Evolutionary conservation across 2,797 vertebrate species (phyloP).

Genomic region (Meda fulgida): DNA sequence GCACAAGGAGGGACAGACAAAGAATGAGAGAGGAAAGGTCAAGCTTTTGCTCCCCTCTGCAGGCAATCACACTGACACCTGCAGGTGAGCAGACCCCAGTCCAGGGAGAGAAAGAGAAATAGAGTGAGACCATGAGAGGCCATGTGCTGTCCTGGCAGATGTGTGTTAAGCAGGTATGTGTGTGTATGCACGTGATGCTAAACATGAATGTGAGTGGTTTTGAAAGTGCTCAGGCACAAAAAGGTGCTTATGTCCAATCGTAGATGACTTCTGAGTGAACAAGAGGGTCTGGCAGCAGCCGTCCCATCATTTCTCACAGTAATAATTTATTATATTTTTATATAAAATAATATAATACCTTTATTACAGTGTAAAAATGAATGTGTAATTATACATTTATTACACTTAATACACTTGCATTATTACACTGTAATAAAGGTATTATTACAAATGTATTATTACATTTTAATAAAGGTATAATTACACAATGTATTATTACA

Average conservation of each 20-base stretch:
- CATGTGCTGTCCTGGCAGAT: not conserved
- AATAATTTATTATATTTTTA: no score
- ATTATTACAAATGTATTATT: no score
- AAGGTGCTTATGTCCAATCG: constrained; percentile 53
- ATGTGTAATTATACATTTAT: no score
- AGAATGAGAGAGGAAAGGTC: constrained; percentile 47
- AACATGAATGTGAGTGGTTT: constrained; percentile 40
- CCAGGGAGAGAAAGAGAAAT: constrained; percentile 7
- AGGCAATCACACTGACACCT: constrained; percentile 38
- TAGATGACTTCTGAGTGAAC: constrained; percentile 51
- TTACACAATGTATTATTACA: no score
- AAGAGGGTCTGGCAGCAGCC: constrained; percentile 51
- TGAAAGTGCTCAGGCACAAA: constrained; percentile 27
- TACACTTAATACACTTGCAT: no score
- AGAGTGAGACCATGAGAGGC: constrained; percentile 6
- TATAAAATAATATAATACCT: no score
- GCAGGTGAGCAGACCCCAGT: constrained; percentile 21
- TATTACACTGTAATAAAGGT: no score
- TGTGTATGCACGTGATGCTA: not conserved
- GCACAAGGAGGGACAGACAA: constrained; percentile 20
- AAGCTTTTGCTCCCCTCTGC: constrained; percentile 39
- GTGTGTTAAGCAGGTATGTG: constrained; percentile 31
- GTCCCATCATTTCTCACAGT: constrained; percentile 52
- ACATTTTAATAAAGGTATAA: no score
- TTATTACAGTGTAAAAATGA: no score